Base-by-base conservation (phyloP, 30 jellyfish, hydroid and myxozoan species). In the Pelagia noctiluca region DNA sequence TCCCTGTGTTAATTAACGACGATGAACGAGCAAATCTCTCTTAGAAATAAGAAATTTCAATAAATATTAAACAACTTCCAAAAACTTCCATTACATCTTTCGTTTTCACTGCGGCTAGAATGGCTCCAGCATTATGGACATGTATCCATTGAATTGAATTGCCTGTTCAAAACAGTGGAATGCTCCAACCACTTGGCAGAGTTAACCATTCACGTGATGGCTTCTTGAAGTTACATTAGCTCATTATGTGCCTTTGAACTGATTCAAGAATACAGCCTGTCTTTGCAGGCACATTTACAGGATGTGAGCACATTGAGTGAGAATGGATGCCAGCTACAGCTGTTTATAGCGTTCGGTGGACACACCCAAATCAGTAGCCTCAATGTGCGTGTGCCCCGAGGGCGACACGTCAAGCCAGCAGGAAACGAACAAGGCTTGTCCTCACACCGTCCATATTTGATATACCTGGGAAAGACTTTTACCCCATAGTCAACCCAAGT, bases 351-450 rank as follows among this genome's bases (percentile, higher is more conserved):
- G 21, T 50, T 54, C 0, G 67, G 83, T 2, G 53, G 73, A 64
- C 99, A 95, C n/a, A 88, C 28, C 96, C 96, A 95, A 10, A 95
- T 53, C 87, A 95, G 61, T 2, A 89, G 66, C 18, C 74, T 60
- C 35, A 95, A 57, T 2, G 82, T 61, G 50, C 86, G 71, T 78
- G 90, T 76, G 48, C 79, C 57, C 29, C 67, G 53, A 0, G 96
- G 89, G 29, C 71, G 91, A 85, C 99, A 95, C 35, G 62, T 84
- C 99, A 95, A 84, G 37, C 99, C 99, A 21, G 87, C 81, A 33
- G 99, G 99, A 49, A 76, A 95, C 2, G 99, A 95, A 73, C 99
- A 95, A 28, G 97, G 89, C 46, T 81, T 78, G 46, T 89, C 84
- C 30, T 46, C 48, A 74, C 99, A 95, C 32, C 68, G 54, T 28